Evolutionary conservation across 1,140 invertebrate species (phyloP).

Genomic region (Agrilus planipennis): DNA sequence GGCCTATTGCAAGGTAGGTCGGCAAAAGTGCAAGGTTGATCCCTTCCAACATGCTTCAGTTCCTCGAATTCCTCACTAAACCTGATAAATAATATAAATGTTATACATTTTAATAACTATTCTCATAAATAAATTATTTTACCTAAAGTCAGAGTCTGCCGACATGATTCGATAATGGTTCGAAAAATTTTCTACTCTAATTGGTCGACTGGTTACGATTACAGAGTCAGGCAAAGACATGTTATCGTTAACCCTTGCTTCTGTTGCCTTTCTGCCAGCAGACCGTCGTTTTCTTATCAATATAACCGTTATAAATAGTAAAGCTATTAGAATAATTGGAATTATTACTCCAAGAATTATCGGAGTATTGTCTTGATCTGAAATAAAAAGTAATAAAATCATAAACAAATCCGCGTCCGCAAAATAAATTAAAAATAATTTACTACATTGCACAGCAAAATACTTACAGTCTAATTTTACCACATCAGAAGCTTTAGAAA

Average conservation of each 20-base stretch:
- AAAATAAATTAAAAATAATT: background rate
- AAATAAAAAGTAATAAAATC: constrained; percentile 15
- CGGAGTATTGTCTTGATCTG: constrained; percentile 77
- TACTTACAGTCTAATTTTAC: background rate
- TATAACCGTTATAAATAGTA: constrained; percentile 42
- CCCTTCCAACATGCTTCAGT: constrained; percentile 85
- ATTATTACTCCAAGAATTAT: constrained; percentile 65
- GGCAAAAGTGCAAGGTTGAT: constrained; percentile 80
- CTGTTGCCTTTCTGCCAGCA: constrained; percentile 49
- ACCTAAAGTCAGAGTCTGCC: constrained; percentile 92
- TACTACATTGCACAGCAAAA: background rate
- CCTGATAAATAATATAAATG: constrained; percentile 22
- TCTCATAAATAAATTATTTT: background rate
- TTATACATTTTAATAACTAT: background rate
- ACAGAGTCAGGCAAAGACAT: constrained; percentile 67
- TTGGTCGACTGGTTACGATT: constrained; percentile 73
- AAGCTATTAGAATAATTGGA: constrained; percentile 47
- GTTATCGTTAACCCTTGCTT: constrained; percentile 54
- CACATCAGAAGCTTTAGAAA: background rate
- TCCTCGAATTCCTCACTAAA: constrained; percentile 99
- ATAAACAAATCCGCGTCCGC: background rate
- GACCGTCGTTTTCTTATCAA: constrained; percentile 44
- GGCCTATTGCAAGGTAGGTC: constrained; percentile 91
- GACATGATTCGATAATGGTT: constrained; percentile 93
- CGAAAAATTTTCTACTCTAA: constrained; percentile 79